These are phyloP conservation scores for Schizaphis graminum DNA, from an alignment of 2,888 invertebrate species.

Conservation along the genomic window DNA sequence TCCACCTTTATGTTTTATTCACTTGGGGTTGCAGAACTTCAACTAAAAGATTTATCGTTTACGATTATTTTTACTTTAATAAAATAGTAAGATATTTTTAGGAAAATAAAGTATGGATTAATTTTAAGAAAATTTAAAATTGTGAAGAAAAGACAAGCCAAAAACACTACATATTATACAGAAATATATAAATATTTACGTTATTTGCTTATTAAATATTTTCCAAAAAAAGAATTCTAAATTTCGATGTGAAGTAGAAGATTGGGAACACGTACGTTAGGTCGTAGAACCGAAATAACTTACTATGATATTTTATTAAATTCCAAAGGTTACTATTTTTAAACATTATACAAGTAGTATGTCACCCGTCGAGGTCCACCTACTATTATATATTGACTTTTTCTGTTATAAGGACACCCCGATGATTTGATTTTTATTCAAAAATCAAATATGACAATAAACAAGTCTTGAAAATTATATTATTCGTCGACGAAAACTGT, in stretches of 20 bases:
- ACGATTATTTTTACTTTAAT: neutral
- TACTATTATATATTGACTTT: neutral
- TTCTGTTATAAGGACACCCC: neutral
- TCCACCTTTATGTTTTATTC: neutral
- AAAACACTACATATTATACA: too few species aligned
- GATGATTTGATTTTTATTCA: neutral
- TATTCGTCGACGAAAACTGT: neutral
- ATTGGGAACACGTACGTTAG: neutral
- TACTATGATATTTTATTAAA: neutral
- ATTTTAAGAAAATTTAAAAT: neutral
- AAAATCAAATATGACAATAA: neutral
- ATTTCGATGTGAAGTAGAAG: neutral
- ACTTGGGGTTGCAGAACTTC: neutral
- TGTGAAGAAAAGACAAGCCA: neutral
- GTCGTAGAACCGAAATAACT: neutral
- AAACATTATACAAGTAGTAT: neutral
- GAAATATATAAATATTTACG: too few species aligned
- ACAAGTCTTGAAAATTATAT: neutral
- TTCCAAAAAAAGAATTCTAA: neutral
- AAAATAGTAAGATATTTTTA: neutral
- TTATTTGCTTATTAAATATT: neutral
- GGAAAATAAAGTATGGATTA: neutral
- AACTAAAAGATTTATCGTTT: neutral
- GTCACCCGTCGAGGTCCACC: neutral
- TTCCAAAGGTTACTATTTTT: neutral